Evolutionary conservation across 2,797 vertebrate species (phyloP).

Genomic region (Acipenser oxyrinchus): DNA sequence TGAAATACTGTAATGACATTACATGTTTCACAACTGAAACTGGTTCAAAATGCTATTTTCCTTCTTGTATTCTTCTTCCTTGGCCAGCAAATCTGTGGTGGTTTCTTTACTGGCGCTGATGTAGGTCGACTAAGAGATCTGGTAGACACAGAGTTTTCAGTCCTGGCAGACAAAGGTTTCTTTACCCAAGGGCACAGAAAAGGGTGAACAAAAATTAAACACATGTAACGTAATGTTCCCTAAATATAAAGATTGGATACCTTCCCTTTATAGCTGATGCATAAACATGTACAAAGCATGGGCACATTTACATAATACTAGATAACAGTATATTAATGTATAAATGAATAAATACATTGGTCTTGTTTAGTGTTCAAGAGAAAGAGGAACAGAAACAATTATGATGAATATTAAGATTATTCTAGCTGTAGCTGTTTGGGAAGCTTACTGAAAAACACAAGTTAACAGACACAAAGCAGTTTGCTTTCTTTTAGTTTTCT

Average conservation of each 20-base stretch:
- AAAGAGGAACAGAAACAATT: too few relatives aligned
- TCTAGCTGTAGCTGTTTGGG: too few relatives aligned
- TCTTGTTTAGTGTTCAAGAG: too few relatives aligned
- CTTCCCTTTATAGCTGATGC: too few relatives aligned
- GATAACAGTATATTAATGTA: neutral
- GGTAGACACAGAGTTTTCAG: constrained; percentile 26
- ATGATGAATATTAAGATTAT: too few relatives aligned
- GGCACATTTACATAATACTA: neutral
- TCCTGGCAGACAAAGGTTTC: constrained; percentile 26
- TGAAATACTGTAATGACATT: constrained; percentile 7
- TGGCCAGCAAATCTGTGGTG: constrained; percentile 49
- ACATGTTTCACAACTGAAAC: neutral
- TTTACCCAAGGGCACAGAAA: constrained; percentile 28
- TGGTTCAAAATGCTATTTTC: constrained; percentile 6
- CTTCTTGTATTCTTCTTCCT: constrained; percentile 77
- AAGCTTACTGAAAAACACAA: too few relatives aligned
- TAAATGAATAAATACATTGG: neutral
- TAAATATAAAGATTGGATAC: too few relatives aligned
- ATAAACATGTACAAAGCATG: neutral
- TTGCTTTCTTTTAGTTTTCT: too few relatives aligned
- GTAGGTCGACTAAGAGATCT: constrained; percentile 30
- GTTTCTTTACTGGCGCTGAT: constrained; percentile 30
- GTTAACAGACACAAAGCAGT: too few relatives aligned
- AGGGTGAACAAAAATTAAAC: neutral
- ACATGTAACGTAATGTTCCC: neutral